Percentiles rank a stretch among this genome's conserved stretches.
Evolutionary conservation across 2,113 vertebrate species (phyloP).

Genomic region (Carlito syrichta): DNA sequence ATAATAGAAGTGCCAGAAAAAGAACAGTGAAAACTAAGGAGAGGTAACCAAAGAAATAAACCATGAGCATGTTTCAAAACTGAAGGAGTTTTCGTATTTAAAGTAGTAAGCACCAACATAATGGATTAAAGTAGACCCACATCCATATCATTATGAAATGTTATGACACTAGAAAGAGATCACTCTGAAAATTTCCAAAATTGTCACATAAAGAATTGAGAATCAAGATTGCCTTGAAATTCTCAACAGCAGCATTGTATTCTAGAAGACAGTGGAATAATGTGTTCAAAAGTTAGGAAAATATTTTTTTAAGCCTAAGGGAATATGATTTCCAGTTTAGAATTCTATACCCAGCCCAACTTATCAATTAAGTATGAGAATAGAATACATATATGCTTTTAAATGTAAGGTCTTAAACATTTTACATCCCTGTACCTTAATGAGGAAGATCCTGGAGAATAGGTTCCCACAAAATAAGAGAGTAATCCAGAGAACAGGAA

Average conservation of each 20-base stretch:
- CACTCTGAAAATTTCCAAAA: neutral
- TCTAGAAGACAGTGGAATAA: neutral
- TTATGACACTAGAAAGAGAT: neutral
- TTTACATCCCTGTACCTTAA: neutral
- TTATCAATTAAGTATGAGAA: neutral
- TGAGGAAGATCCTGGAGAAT: neutral
- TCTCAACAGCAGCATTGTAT: neutral
- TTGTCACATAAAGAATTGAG: neutral
- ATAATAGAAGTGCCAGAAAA: neutral
- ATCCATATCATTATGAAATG: neutral
- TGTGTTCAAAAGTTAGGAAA: neutral
- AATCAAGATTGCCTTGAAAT: neutral
- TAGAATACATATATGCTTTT: neutral
- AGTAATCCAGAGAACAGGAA: neutral
- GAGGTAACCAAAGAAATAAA: neutral
- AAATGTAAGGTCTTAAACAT: neutral
- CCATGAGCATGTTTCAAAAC: neutral
- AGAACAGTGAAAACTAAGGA: neutral
- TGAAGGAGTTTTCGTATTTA: slow-evolving; percentile 32
- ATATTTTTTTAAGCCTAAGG: neutral
- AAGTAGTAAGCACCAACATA: neutral
- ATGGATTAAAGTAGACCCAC: neutral
- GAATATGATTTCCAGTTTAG: neutral
- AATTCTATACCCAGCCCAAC: neutral
- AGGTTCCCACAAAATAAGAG: neutral